These are phyloP conservation scores for Oeneis ivallda DNA, from an alignment of 2,888 invertebrate species.

Conservation along the genomic window DNA sequence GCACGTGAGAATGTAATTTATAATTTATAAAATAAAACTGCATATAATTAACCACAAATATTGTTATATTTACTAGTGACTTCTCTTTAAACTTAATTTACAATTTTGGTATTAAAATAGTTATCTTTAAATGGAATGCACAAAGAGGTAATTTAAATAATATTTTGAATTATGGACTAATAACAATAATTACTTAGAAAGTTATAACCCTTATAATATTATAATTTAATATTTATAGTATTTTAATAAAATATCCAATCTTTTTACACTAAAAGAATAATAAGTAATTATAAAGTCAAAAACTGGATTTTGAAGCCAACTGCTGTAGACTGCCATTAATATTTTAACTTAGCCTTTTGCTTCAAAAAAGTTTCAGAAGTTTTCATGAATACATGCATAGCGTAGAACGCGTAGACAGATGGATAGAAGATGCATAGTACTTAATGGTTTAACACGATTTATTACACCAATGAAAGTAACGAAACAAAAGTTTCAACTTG, in stretches of 20 bases:
- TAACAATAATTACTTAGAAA: slow-evolving; percentile 49
- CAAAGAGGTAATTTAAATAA: slow-evolving; percentile 68
- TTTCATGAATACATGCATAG: too few relatives aligned
- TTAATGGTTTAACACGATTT: too few relatives aligned
- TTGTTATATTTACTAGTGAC: slow-evolving; percentile 65
- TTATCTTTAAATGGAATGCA: slow-evolving; percentile 70
- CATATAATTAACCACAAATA: slow-evolving; percentile 18
- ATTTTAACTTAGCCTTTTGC: not conserved
- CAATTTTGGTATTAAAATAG: slow-evolving; percentile 70
- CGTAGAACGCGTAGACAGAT: too few relatives aligned
- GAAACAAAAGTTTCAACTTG: too few relatives aligned
- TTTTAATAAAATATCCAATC: slow-evolving; percentile 56
- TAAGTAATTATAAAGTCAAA: not conserved
- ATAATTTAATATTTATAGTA: slow-evolving; percentile 44
- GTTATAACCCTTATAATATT: slow-evolving; percentile 43
- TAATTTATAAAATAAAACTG: slow-evolving; percentile 9
- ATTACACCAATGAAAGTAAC: too few relatives aligned
- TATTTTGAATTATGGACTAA: slow-evolving; percentile 29
- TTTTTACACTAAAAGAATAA: slow-evolving; percentile 39
- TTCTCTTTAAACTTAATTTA: slow-evolving; percentile 63
- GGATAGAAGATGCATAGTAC: too few relatives aligned
- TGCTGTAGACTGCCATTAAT: too few relatives aligned
- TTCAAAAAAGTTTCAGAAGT: not conserved
- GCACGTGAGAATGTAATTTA: too few relatives aligned
- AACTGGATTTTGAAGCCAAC: not conserved